Percentiles rank a stretch among this genome's conserved stretches.
phyloP scores from a whole-genome alignment of 2,888 invertebrate genomes.

The Baccha elongata region DNA sequence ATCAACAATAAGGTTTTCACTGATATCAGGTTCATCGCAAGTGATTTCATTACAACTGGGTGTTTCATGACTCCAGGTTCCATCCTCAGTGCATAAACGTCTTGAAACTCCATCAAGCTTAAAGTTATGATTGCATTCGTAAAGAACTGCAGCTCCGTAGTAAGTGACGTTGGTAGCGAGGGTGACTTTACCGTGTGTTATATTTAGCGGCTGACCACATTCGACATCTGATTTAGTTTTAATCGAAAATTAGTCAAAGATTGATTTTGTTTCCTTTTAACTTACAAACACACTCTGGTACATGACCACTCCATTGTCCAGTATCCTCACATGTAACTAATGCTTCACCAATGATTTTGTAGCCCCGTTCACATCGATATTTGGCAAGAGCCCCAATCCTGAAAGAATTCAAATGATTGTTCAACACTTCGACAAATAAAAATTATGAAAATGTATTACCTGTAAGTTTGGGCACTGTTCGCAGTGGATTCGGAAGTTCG shows the following conservation, averaged over 20 bases:
- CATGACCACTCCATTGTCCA: slow-evolving; percentile 92
- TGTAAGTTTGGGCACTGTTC: slow-evolving; percentile 89
- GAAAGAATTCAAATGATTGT: not conserved
- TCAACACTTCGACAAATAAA: not conserved
- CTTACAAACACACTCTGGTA: slow-evolving; percentile 93
- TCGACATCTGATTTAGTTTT: slow-evolving; percentile 89
- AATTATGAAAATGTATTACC: slow-evolving; percentile 81
- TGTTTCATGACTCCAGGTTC: slow-evolving; percentile 93
- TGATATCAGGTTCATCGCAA: slow-evolving; percentile 87
- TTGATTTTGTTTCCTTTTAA: slow-evolving; percentile 32
- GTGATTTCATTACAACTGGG: slow-evolving; percentile 93
- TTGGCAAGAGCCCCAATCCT: slow-evolving; percentile 92
- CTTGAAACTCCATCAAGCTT: slow-evolving; percentile 92
- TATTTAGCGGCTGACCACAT: slow-evolving; percentile 89
- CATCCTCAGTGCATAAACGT: slow-evolving; percentile 92
- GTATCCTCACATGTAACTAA: slow-evolving; percentile 93
- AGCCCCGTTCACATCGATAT: slow-evolving; percentile 94
- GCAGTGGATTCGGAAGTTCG: slow-evolving; percentile 87
- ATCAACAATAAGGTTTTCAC: slow-evolving; percentile 84
- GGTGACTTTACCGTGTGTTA: slow-evolving; percentile 89
- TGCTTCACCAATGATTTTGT: slow-evolving; percentile 93
- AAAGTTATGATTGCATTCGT: slow-evolving; percentile 92
- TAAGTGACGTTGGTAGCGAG: slow-evolving; percentile 94
- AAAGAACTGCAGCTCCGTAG: slow-evolving; percentile 92
- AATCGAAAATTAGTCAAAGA: too few species aligned